Conservation (phyloP, 2,797 vertebrate genomes). For the Ctenopoma kingsleyae region DNA sequence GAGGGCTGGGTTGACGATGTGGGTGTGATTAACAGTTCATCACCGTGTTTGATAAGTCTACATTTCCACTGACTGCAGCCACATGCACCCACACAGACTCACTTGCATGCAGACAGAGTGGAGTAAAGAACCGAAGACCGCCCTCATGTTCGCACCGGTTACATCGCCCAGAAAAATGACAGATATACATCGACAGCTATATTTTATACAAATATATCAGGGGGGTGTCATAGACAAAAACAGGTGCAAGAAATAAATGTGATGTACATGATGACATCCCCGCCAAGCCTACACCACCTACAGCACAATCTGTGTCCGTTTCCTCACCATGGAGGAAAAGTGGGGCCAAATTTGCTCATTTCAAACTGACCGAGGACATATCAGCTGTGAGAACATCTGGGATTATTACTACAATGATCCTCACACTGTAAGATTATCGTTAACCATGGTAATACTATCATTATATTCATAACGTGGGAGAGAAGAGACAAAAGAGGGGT, state of each 20-base stretch:
- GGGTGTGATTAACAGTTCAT: constrained; percentile 73
- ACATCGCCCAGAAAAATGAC: constrained; percentile 62
- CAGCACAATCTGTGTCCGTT: constrained; percentile 56
- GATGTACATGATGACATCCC: constrained; percentile 66
- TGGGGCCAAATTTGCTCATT: constrained; percentile 37
- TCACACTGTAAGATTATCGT: constrained; percentile 73
- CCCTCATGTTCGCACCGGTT: constrained; percentile 51
- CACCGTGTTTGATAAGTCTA: constrained; percentile 62
- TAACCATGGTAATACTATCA: constrained; percentile 81
- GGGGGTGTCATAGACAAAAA: constrained; percentile 54
- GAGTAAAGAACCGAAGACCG: constrained; percentile 46
- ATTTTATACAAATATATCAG: constrained; percentile 78
- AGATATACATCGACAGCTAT: constrained; percentile 69
- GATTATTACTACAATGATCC: constrained; percentile 69
- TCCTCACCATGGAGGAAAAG: constrained; percentile 47
- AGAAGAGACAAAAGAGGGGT: constrained; percentile 37
- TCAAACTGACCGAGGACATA: constrained; percentile 54
- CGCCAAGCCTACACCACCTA: constrained; percentile 42
- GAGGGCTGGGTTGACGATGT: constrained; percentile 39
- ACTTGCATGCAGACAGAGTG: constrained; percentile 57
- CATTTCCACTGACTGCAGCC: constrained; percentile 48
- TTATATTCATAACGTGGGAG: constrained; percentile 64
- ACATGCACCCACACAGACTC: constrained; percentile 53
- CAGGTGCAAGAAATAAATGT: constrained; percentile 65
- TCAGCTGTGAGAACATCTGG: constrained; percentile 62